These are phyloP conservation scores for Heterodera filipjevi DNA, from an alignment of 2,888 invertebrate species.

Conservation along the genomic window DNA sequence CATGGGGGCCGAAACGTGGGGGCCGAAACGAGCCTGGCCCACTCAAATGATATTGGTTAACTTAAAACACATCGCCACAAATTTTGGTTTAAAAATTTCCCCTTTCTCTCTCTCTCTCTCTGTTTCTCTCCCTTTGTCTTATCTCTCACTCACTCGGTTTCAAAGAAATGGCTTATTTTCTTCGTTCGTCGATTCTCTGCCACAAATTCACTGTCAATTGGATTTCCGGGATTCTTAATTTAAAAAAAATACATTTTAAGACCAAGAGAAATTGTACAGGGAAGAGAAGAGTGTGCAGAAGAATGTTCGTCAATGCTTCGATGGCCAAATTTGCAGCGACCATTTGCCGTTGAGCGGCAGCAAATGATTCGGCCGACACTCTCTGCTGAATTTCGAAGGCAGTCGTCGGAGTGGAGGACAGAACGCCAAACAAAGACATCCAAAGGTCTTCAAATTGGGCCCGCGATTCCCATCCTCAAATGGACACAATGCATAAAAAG, in stretches of 20 bases:
- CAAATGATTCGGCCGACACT: constrained; percentile 14
- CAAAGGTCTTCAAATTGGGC: constrained; percentile 56
- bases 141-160: constrained; percentile 42
- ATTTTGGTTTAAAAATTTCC: background rate
- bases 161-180: constrained; percentile 45
- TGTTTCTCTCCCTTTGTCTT: background rate
- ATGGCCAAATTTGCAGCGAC: constrained; percentile 46
- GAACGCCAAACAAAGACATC: constrained; percentile 58
- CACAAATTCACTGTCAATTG: constrained; percentile 45
- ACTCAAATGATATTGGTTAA: too few relatives aligned
- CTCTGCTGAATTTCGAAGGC: constrained; percentile 23
- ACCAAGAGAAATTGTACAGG: background rate
- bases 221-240: constrained; percentile 47
- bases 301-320: constrained; percentile 47
- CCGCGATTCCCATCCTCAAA: constrained; percentile 47
- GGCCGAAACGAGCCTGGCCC: too few relatives aligned
- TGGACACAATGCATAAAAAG: too few relatives aligned
- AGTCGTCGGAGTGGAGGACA: constrained; percentile 55
- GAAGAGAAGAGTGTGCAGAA: constrained; percentile 49
- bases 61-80: too few relatives aligned
- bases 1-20: too few relatives aligned
- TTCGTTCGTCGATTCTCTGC: constrained; percentile 47
- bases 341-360: constrained; percentile 41
- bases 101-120: background rate
- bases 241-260: background rate